These are phyloP conservation scores for Epistrophe eligans DNA, from an alignment of 2,888 invertebrate species.

Conservation along the genomic window DNA sequence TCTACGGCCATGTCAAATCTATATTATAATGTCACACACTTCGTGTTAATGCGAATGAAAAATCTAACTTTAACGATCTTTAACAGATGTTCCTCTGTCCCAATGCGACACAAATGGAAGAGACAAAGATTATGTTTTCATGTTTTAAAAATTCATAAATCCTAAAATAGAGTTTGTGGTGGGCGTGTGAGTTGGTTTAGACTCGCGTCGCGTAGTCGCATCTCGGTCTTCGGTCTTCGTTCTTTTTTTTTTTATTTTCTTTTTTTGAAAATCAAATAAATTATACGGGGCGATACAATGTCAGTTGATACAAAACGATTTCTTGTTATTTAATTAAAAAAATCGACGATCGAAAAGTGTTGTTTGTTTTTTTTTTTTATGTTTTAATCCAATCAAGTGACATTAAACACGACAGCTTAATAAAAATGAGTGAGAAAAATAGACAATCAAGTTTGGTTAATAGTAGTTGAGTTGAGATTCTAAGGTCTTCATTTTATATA, in stretches of 20 bases:
- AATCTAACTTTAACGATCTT: slow-evolving; percentile 62
- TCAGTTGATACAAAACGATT: slow-evolving; percentile 58
- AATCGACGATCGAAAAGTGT: slow-evolving; percentile 35
- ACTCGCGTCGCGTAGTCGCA: slow-evolving; percentile 26
- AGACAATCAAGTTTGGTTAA: slow-evolving; percentile 37
- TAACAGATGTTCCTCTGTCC: slow-evolving; percentile 58
- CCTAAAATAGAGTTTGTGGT: slow-evolving; percentile 52
- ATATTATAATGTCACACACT: neutral
- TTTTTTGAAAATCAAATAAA: slow-evolving; percentile 57
- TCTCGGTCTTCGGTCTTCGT: neutral
- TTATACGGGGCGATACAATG: slow-evolving; percentile 58
- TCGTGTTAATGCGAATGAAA: slow-evolving; percentile 48
- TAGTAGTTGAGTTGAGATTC: neutral
- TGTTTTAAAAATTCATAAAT: slow-evolving; percentile 72
- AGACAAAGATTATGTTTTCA: slow-evolving; percentile 60
- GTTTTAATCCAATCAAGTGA: slow-evolving; percentile 71
- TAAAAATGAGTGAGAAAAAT: slow-evolving; percentile 35
- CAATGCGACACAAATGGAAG: slow-evolving; percentile 10
- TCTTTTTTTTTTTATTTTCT: slow-evolving; percentile 9
- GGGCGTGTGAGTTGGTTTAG: slow-evolving; percentile 62
- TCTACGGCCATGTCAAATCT: neutral
- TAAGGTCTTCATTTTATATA: neutral
- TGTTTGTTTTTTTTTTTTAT: slow-evolving; percentile 61
- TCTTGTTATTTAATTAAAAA: slow-evolving; percentile 54
- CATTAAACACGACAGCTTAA: slow-evolving; percentile 47